These are phyloP conservation scores for Premnoplex brunnescens DNA, from an alignment of 2,797 vertebrate genomes.

Conservation along the genomic window DNA sequence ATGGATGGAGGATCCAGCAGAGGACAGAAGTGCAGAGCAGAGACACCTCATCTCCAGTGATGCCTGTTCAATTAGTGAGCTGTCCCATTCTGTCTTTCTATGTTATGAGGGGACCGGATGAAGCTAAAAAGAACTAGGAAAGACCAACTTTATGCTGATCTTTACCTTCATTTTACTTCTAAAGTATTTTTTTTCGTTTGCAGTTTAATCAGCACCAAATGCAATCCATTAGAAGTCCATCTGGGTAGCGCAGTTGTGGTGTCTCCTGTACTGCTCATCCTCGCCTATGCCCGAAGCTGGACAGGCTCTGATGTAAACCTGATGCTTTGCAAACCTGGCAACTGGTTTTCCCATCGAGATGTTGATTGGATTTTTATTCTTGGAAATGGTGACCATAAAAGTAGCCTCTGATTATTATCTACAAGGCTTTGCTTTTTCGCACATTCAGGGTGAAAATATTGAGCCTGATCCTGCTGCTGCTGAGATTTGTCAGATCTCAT, in stretches of 20 bases:
- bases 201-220: not conserved
- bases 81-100: not conserved
- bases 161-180: not conserved
- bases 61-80: not conserved
- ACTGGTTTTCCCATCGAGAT: not conserved
- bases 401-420: not conserved
- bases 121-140: not conserved
- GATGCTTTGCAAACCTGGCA: not conserved
- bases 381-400: not conserved
- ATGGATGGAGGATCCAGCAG: not conserved
- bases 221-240: not conserved
- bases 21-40: not conserved
- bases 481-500: not conserved
- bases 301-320: fast-evolving
- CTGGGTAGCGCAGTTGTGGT: fast-evolving
- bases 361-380: not conserved
- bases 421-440: not conserved
- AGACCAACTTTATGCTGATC: not conserved
- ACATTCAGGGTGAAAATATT: not conserved
- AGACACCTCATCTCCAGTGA: not conserved
- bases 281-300: not conserved
- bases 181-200: not conserved
- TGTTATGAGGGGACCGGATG: not conserved
- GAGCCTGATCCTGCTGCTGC: not conserved
- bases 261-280: not conserved